Base-by-base conservation (phyloP, 2,113 vertebrate species). In the Narcine bancroftii region DNA sequence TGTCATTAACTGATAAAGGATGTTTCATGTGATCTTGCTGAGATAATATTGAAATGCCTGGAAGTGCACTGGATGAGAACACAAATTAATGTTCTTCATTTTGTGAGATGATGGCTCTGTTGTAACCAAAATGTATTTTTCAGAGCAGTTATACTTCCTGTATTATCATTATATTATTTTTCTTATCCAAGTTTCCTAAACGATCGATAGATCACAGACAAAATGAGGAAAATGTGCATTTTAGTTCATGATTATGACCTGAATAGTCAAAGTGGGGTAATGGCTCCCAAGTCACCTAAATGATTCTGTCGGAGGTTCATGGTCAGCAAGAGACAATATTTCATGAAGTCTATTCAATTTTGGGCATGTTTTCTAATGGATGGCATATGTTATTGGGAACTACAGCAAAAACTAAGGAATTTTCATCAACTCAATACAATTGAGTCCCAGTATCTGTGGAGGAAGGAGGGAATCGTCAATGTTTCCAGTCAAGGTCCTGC, bases 51-150 rank as follows among this genome's bases (percentile, higher is more conserved):
- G 47, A 50, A 50, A 81, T 81, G 9, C 26, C 77, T 50, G 26
- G 26, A 81, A 2, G 77, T 29, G 26, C 53, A 56, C 56, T 89
- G 33, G 36, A 65, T 65, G 36, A 2, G 50, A 89, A 39, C 5
- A 60, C 19, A 89, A 89, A 65, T 65, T 89, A 63, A 65, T 63
- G 17, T 36, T 89, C 17, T 9, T 63, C 17, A 39, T 89, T n/a
- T 2, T 33, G n/a, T 26, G 19, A 65, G 85, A 21, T 89, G 53
- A 42, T 36, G 47, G 85, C 33, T 29, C 56, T n/a, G 11, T n/a
- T 89, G n/a, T 36, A 89, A 63, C 15, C 36, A 36, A n/a, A 89
- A 50, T 65, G 17, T 89, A 89, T 6, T 89, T 89, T 81, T 81
- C 11, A 26, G 42, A 81, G 10, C 26, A 29, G 77, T 45, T 77